Conservation (phyloP, 2,113 vertebrate genomes). For the Oenanthe melanoleuca region DNA sequence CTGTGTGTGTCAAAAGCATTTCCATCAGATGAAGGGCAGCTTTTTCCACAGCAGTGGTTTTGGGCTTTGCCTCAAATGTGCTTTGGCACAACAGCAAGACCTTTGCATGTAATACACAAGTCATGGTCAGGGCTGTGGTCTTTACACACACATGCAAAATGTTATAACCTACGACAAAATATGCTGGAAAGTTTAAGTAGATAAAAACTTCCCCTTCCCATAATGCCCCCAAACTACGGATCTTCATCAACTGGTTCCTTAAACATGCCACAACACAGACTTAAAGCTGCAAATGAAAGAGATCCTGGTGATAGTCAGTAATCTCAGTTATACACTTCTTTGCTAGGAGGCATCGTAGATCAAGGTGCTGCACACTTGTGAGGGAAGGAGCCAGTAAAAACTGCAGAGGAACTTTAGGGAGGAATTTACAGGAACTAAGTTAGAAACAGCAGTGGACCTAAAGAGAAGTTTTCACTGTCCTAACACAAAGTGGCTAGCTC, state of each 20-base stretch:
- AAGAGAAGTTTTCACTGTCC: neutral
- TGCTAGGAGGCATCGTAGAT: constrained; percentile 11
- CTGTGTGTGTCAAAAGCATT: neutral
- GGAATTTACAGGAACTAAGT: neutral
- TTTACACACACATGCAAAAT: neutral
- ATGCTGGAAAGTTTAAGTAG: neutral
- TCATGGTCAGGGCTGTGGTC: neutral
- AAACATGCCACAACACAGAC: constrained; percentile 41
- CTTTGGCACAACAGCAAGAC: neutral
- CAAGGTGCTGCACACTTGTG: neutral
- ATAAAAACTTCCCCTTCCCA: neutral
- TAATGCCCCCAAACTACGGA: neutral
- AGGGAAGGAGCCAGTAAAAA: neutral
- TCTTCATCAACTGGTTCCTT: constrained; percentile 22
- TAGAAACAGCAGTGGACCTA: neutral
- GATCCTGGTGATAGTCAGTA: neutral
- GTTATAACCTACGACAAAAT: neutral
- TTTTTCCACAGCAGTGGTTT: neutral
- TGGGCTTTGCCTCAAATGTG: neutral
- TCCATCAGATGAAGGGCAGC: neutral
- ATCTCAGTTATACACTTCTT: constrained; percentile 9
- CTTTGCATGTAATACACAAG: neutral
- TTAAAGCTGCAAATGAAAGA: constrained; percentile 19
- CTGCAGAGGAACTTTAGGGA: neutral
- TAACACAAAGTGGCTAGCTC: neutral